A percentile compares a stretch with the other conserved stretches of the same genome.
These are phyloP conservation scores for Agrotis clavis DNA, from an alignment of 2,888 invertebrate genomes.

Conservation along the genomic window DNA sequence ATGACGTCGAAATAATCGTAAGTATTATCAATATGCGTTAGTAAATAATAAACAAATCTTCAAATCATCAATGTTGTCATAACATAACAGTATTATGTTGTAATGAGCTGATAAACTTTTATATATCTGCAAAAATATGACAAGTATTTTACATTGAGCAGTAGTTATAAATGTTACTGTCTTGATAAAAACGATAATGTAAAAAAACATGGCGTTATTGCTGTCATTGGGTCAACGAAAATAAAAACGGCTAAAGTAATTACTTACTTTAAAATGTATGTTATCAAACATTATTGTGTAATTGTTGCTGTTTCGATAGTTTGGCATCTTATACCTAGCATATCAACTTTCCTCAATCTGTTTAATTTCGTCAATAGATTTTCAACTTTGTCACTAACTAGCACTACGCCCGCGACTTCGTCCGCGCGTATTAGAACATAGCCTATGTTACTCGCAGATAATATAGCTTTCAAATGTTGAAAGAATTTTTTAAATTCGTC, in stretches of 20 bases:
- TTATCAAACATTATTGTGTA: conserved; percentile 25
- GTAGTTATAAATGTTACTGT: conserved; percentile 24
- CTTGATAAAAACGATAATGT: not conserved
- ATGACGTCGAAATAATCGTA: conserved; percentile 94
- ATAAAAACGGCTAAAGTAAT: conserved; percentile 35
- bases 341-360: too few relatives aligned
- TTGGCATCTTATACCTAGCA: too few relatives aligned
- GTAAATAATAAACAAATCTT: conserved; percentile 1
- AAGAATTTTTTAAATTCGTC: too few relatives aligned
- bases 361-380: too few relatives aligned
- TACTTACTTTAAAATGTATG: conserved; percentile 10
- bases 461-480: too few relatives aligned
- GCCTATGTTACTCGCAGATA: too few relatives aligned
- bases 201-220: conserved; percentile 18
- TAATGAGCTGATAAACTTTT: conserved; percentile 33
- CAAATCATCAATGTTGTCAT: conserved; percentile 13
- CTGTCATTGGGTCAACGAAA: conserved; percentile 28
- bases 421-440: too few relatives aligned
- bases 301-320: conserved; percentile 1
- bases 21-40: conserved; percentile 67
- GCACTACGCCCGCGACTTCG: too few relatives aligned
- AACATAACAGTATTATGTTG: conserved; percentile 20
- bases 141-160: conserved; percentile 21
- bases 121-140: conserved; percentile 38
- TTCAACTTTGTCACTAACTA: too few relatives aligned